A percentile compares a stretch with the other conserved stretches of the same genome.
These are phyloP conservation scores for Tragelaphus scriptus DNA, from an alignment of 2,113 vertebrate genomes.

Conservation along the genomic window DNA sequence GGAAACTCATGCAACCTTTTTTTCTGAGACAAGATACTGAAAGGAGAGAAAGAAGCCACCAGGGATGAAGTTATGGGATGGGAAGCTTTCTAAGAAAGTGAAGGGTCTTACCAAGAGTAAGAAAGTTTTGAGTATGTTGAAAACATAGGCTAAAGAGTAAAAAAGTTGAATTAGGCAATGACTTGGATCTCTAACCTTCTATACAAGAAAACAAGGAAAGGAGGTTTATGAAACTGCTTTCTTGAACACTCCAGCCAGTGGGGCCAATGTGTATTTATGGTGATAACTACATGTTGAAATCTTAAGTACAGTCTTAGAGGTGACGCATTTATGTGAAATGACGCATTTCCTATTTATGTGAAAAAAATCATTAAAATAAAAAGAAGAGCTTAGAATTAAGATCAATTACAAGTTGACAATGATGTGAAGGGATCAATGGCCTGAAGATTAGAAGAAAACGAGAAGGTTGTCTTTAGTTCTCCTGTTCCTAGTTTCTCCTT, in stretches of 20 bases:
- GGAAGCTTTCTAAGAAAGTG: not conserved
- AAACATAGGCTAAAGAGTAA: not conserved
- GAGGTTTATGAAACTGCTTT: not conserved
- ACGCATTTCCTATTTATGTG: not conserved
- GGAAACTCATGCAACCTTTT: not conserved
- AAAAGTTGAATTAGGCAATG: no score
- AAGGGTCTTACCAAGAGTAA: not conserved
- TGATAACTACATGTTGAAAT: not conserved
- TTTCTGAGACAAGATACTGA: rapidly evolving
- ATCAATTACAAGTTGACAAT: not conserved
- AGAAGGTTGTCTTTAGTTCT: rapidly evolving
- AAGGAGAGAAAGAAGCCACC: not conserved
- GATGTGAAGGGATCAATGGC: not conserved
- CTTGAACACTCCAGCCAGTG: not conserved
- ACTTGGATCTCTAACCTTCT: not conserved
- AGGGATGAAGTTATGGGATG: not conserved
- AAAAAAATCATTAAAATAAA: not conserved
- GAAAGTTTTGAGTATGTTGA: rapidly evolving
- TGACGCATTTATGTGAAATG: not conserved
- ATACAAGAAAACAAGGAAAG: not conserved
- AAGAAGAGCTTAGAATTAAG: not conserved
- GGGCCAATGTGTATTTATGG: not conserved
- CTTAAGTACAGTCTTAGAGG: not conserved
- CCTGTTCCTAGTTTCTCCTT: not conserved
- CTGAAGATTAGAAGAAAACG: not conserved